phyloP scores from a whole-genome alignment of 1,140 invertebrate genomes.

The Lepeophtheirus salmonis region DNA sequence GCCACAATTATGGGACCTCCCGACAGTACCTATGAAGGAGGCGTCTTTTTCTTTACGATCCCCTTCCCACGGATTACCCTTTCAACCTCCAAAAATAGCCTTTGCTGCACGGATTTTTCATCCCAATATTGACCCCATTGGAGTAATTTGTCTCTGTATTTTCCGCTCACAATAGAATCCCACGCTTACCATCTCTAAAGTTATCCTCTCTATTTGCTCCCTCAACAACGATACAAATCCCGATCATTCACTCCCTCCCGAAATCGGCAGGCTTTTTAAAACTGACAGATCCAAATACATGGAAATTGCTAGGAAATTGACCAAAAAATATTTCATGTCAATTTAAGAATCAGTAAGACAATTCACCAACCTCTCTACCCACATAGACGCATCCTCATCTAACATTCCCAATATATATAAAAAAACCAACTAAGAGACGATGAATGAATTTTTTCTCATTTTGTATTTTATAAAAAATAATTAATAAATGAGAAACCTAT shows the following conservation, averaged over 20 bases:
- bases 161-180: slow-evolving; percentile 36
- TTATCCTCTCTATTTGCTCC: slow-evolving; percentile 36
- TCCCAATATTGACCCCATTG: slow-evolving; percentile 38
- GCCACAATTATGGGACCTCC: slow-evolving; percentile 96
- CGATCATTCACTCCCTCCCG: slow-evolving; percentile 36
- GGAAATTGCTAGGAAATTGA: slow-evolving; percentile 22
- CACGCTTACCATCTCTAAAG: slow-evolving; percentile 37
- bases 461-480: no score
- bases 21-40: slow-evolving; percentile 92
- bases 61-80: slow-evolving; percentile 99
- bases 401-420: no score
- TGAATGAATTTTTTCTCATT: no score
- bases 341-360: no score
- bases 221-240: slow-evolving; percentile 37
- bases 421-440: no score
- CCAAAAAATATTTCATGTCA: slow-evolving; percentile 23
- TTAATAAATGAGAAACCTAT: no score
- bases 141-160: slow-evolving; percentile 39
- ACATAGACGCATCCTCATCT: no score
- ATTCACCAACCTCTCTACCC: no score
- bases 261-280: slow-evolving; percentile 35
- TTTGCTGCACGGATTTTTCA: slow-evolving; percentile 41
- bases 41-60: slow-evolving; percentile 97
- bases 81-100: slow-evolving; percentile 84
- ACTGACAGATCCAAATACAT: slow-evolving; percentile 26